These are phyloP conservation scores for Lagorchestes hirsutus DNA, from an alignment of 2,797 vertebrate species.

Conservation along the genomic window DNA sequence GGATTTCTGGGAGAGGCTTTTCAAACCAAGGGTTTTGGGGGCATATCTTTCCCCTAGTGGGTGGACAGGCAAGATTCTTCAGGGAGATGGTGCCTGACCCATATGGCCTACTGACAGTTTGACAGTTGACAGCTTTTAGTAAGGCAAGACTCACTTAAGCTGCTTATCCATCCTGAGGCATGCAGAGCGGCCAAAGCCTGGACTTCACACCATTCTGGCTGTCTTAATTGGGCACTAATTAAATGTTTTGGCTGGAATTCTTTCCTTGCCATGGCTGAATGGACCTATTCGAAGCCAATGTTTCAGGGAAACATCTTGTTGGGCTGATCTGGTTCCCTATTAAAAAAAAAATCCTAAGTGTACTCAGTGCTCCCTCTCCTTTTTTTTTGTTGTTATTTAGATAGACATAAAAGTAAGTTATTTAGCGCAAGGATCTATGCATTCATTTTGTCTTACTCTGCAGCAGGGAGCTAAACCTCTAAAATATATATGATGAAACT, in stretches of 20 bases:
- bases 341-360: constrained; percentile 73
- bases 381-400: constrained; percentile 19
- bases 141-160: constrained; percentile 80
- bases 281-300: constrained; percentile 81
- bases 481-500: neutral
- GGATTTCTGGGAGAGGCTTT: constrained; percentile 62
- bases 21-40: constrained; percentile 60
- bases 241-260: constrained; percentile 84
- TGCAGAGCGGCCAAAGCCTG: constrained; percentile 70
- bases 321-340: constrained; percentile 77
- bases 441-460: constrained; percentile 47
- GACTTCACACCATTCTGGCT: constrained; percentile 79
- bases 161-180: constrained; percentile 79
- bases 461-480: neutral
- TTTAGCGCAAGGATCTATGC: constrained; percentile 42
- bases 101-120: constrained; percentile 79
- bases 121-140: constrained; percentile 83
- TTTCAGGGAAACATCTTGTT: constrained; percentile 83
- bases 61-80: constrained; percentile 76
- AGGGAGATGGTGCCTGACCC: constrained; percentile 79
- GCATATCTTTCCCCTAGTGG: constrained; percentile 66
- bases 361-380: constrained; percentile 65
- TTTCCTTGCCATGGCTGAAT: constrained; percentile 82
- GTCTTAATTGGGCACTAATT: constrained; percentile 84
- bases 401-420: neutral